Conservation (phyloP, 2,797 vertebrate genomes). For the Anguilla marmorata region DNA sequence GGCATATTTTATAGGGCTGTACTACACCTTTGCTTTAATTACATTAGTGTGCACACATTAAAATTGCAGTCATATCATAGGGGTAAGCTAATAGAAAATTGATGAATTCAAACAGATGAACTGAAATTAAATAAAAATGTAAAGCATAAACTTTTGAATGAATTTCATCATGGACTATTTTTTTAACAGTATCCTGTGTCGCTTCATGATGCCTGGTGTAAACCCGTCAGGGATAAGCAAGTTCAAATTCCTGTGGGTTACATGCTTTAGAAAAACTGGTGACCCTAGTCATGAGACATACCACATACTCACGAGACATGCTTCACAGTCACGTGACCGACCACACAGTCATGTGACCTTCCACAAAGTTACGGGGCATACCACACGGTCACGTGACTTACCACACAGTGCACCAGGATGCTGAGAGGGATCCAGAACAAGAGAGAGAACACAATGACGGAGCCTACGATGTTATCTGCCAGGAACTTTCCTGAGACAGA, state of each 20-base stretch:
- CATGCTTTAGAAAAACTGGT: background rate
- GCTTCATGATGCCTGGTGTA: background rate
- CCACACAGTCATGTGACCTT: background rate
- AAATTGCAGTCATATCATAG: background rate
- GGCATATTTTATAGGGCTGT: too few species aligned
- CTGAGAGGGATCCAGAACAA: constrained; percentile 97
- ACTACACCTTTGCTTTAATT: too few species aligned
- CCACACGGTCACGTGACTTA: constrained; percentile 64
- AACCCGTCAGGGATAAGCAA: background rate
- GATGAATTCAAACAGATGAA: too few species aligned
- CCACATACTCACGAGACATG: background rate
- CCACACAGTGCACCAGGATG: constrained; percentile 97
- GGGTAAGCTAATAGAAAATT: background rate
- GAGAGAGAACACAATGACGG: constrained; percentile 95
- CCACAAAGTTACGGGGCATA: background rate
- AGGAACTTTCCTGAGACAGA: constrained; percentile 87
- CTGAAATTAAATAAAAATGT: background rate
- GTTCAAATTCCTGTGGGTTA: background rate
- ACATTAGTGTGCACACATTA: too few species aligned
- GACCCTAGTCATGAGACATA: background rate
- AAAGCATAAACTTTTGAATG: background rate
- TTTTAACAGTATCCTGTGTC: background rate
- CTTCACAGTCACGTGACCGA: background rate
- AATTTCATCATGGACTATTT: background rate
- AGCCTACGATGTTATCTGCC: constrained; percentile 98